Evolutionary conservation across 2,888 invertebrate genomes (phyloP), one percentile per base, ranked within the genome.

Genomic region (Belgica antarctica): DNA sequence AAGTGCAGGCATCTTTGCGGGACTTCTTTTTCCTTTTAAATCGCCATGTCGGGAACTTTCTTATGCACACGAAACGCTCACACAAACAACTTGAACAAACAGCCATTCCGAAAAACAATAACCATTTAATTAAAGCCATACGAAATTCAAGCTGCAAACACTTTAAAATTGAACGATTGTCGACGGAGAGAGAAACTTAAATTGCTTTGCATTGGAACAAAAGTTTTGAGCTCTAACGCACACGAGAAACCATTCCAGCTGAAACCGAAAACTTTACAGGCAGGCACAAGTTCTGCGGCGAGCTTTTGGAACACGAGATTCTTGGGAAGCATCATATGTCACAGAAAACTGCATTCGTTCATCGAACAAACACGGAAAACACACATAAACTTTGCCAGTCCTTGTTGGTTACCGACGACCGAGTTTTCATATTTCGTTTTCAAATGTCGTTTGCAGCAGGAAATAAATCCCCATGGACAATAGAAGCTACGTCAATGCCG

Each of bases 401-500:
- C n/a, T n/a, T n/a, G n/a, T n/a, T n/a, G n/a, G n/a, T n/a, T n/a
- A n/a, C n/a, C n/a, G n/a, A n/a, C n/a, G n/a, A n/a, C n/a, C n/a
- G n/a, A n/a, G n/a, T n/a, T n/a, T n/a, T n/a, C n/a, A n/a, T n/a
- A n/a, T n/a, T n/a, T n/a, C n/a, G n/a, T n/a, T n/a, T n/a, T n/a
- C n/a, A 19, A 62, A 62, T 22, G 27, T 31, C 27, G 15, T 62
- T 36, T 31, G 34, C 62, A 59, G 61, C 61, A 15, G 15, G 41
- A 68, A 41, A 15, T n/a, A 5, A 10, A n/a, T 19, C 15, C 12
- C n/a, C n/a, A 61, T 70, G 70, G 70, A 70, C 17, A 70, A 19
- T 41, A 25, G 70, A 7, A 70, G 46, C 15, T 59, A 27, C 61
- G 41, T 61, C 15, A 70, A 61, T 36, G 59, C 70, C 22, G 70